Evolutionary conservation across 2,113 vertebrate species (phyloP).

Genomic region (Perca schrenkii): DNA sequence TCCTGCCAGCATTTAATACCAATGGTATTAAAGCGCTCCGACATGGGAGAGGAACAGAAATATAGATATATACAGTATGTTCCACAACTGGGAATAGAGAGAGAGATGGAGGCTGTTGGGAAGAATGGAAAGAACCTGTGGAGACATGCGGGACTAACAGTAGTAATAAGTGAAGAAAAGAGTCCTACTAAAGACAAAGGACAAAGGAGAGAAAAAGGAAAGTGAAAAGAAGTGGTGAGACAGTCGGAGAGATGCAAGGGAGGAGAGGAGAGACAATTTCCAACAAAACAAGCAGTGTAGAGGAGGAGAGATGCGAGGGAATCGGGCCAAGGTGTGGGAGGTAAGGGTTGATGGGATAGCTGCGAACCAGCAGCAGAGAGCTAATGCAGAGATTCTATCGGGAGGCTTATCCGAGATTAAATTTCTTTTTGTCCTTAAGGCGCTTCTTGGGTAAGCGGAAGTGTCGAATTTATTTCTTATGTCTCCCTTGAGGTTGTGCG

Average conservation of each 20-base stretch:
- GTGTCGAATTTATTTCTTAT: constrained; percentile 78
- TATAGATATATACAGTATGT: constrained; percentile 69
- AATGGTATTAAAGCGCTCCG: constrained; percentile 68
- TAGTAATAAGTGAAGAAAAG: constrained; percentile 18
- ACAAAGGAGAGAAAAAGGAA: constrained; percentile 6
- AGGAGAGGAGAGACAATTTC: neutral
- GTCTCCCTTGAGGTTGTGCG: constrained; percentile 72
- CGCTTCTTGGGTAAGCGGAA: constrained; percentile 78
- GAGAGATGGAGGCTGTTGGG: constrained; percentile 34
- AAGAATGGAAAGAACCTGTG: constrained; percentile 11
- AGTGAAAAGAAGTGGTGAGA: constrained; percentile 14
- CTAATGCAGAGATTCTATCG: constrained; percentile 81
- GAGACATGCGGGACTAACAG: constrained; percentile 12
- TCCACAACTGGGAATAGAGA: constrained; percentile 44
- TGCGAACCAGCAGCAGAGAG: constrained; percentile 74
- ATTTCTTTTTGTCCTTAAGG: constrained; percentile 83
- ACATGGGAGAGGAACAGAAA: constrained; percentile 69
- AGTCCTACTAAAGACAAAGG: neutral
- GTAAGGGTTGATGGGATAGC: constrained; percentile 77
- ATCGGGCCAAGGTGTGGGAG: constrained; percentile 73
- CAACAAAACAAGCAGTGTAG: constrained; percentile 32
- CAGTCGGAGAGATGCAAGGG: neutral
- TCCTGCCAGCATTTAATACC: constrained; percentile 79
- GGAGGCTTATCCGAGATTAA: constrained; percentile 83
- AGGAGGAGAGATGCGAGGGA: constrained; percentile 53